These are phyloP conservation scores for Matsumurasca onukii DNA, from an alignment of 1,140 invertebrate species.

Conservation along the genomic window DNA sequence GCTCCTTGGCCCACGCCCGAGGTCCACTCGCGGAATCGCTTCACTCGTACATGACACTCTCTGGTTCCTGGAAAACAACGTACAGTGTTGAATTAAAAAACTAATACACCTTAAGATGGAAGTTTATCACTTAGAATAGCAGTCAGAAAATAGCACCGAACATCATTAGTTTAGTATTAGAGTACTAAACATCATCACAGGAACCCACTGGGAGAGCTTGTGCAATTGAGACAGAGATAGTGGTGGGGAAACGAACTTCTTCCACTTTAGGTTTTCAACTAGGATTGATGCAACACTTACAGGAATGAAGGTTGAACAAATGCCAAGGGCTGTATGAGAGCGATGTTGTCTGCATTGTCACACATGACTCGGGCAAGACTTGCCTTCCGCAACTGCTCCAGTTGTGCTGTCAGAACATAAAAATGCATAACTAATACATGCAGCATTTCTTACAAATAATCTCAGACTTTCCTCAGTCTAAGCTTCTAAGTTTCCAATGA, in stretches of 20 bases:
- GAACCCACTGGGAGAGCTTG: too few species aligned
- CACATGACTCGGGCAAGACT: constrained; percentile 57
- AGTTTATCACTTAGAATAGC: too few species aligned
- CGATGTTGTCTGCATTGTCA: constrained; percentile 57
- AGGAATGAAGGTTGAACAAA: constrained; percentile 52
- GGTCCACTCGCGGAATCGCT: constrained; percentile 49
- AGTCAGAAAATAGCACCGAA: too few species aligned
- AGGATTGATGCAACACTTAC: constrained; percentile 44
- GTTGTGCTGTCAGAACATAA: constrained; percentile 48
- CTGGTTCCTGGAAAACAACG: constrained; percentile 50
- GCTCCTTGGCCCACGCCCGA: constrained; percentile 49
- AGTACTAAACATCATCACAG: too few species aligned
- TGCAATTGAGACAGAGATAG: too few species aligned
- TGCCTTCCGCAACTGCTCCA: constrained; percentile 55
- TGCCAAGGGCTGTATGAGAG: constrained; percentile 54
- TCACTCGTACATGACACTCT: constrained; percentile 48
- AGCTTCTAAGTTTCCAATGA: too few species aligned
- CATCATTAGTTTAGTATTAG: too few species aligned
- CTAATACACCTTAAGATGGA: too few species aligned
- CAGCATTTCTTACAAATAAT: background rate
- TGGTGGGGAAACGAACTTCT: too few species aligned
- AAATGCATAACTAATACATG: background rate
- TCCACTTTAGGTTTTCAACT: too few species aligned
- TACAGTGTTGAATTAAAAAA: too few species aligned
- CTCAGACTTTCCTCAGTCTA: background rate